phyloP scores from a whole-genome alignment of 2,797 vertebrate species.

The Poecilia velifera region DNA sequence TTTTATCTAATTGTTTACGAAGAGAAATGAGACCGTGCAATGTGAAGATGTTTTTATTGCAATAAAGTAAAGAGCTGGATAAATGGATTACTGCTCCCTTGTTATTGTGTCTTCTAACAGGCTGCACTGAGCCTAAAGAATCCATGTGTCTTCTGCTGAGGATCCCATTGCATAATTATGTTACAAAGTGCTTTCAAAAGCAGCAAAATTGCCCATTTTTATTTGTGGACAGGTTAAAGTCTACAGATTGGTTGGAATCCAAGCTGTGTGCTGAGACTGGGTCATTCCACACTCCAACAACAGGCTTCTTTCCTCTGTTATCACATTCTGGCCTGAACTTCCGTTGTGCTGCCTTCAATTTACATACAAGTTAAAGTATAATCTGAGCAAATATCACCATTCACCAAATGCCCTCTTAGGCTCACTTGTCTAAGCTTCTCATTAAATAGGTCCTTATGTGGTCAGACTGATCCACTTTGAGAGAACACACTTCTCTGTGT shows the following conservation, averaged over 20 bases:
- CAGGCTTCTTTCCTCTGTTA: conserved; percentile 71
- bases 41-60: background rate
- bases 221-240: conserved; percentile 76
- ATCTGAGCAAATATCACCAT: conserved; percentile 71
- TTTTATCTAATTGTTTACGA: background rate
- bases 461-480: conserved; percentile 12
- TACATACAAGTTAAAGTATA: conserved; percentile 74
- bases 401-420: conserved; percentile 40
- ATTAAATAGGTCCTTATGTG: background rate
- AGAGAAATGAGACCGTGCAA: background rate
- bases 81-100: background rate
- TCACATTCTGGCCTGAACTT: conserved; percentile 59
- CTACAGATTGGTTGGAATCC: conserved; percentile 53
- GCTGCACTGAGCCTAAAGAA: background rate
- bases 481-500: background rate
- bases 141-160: conserved; percentile 2
- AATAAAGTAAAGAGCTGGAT: background rate
- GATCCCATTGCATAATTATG: conserved; percentile 47
- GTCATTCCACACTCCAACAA: conserved; percentile 63
- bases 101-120: background rate
- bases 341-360: conserved; percentile 47
- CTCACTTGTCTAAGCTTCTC: conserved; percentile 20
- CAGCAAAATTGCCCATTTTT: conserved; percentile 49
- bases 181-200: conserved; percentile 48
- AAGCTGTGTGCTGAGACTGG: conserved; percentile 38